These are phyloP conservation scores for Drosophila rhopaloa DNA, from an alignment of 1,140 invertebrate genomes.

Conservation along the genomic window DNA sequence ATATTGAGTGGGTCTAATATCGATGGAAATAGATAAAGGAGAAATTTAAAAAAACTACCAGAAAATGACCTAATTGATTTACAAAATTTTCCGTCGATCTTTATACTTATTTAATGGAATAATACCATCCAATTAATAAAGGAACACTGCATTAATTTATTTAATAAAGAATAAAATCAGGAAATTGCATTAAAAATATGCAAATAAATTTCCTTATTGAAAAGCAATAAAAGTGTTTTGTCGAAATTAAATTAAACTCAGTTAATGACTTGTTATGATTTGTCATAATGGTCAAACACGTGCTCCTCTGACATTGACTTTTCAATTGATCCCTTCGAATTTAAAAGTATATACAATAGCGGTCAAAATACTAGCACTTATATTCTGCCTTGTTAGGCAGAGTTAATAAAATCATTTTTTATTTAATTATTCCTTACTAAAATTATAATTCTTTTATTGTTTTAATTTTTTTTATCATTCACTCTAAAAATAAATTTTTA, in stretches of 20 bases:
- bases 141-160: background rate
- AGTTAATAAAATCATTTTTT: too few relatives aligned
- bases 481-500: too few relatives aligned
- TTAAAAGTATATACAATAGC: background rate
- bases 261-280: conserved; percentile 4
- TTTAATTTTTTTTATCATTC: too few relatives aligned
- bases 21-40: background rate
- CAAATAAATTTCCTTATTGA: conserved; percentile 3
- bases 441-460: too few relatives aligned
- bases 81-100: too few relatives aligned
- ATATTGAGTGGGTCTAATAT: conserved; percentile 4
- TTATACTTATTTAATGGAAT: too few relatives aligned
- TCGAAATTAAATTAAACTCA: background rate
- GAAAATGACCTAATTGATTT: too few relatives aligned
- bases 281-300: conserved; percentile 21
- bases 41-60: background rate
- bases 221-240: background rate
- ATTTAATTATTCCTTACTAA: too few relatives aligned
- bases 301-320: conserved; percentile 62
- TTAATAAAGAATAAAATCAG: background rate
- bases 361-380: background rate
- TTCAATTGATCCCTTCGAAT: conserved; percentile 58
- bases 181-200: background rate
- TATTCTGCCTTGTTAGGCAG: too few relatives aligned
- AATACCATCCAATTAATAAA: background rate